A percentile compares a stretch with the other conserved stretches of the same genome.
These are phyloP conservation scores for Harpagus bidentatus DNA, from an alignment of 2,113 vertebrate genomes.

Conservation along the genomic window DNA sequence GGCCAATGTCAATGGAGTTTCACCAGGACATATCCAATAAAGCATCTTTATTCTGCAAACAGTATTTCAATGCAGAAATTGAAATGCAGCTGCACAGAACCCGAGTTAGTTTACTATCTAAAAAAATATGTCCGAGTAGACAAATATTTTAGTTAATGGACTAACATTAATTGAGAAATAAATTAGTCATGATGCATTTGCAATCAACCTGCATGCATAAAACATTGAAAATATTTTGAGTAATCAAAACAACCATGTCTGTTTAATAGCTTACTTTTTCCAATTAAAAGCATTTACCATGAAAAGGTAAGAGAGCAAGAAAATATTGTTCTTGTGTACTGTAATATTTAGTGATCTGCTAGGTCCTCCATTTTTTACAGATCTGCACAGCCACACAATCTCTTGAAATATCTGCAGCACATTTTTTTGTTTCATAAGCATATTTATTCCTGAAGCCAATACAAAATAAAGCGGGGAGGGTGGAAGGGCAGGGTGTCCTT, in stretches of 20 bases:
- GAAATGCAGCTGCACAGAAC: background rate
- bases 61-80: background rate
- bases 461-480: background rate
- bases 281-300: background rate
- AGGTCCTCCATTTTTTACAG: background rate
- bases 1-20: background rate
- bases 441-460: background rate
- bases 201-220: slow-evolving; percentile 42
- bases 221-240: slow-evolving; percentile 20
- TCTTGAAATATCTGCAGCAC: background rate
- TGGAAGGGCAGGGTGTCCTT: background rate
- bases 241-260: slow-evolving; percentile 2
- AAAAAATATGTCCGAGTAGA: background rate
- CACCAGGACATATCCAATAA: background rate
- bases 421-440: background rate
- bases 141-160: slow-evolving; percentile 55
- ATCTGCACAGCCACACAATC: background rate
- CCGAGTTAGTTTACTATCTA: background rate
- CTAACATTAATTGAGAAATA: slow-evolving; percentile 47
- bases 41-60: background rate
- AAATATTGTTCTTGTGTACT: background rate
- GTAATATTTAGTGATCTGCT: background rate
- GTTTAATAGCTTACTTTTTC: slow-evolving; percentile 19
- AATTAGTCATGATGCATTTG: slow-evolving; percentile 47
- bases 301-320: background rate